A percentile compares a stretch with the other conserved stretches of the same genome.
Conservation (phyloP, 1,140 invertebrate species). For the Papilio helenus region DNA sequence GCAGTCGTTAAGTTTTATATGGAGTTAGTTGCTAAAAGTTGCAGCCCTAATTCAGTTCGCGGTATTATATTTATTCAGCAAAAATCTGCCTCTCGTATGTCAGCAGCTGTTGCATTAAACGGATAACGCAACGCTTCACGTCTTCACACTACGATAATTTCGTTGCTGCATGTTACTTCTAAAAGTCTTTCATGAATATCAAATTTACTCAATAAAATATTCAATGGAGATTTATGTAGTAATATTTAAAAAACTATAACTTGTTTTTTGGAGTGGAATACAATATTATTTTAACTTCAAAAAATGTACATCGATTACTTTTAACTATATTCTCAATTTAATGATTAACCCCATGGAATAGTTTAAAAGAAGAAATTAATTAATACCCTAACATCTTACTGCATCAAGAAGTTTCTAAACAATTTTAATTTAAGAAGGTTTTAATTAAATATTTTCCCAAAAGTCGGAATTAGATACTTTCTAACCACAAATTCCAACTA, state of each 20-base stretch:
- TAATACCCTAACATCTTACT: background rate
- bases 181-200: slow-evolving; percentile 3
- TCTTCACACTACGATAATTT: slow-evolving; percentile 21
- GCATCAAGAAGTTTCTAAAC: background rate
- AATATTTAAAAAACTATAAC: no score
- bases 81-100: background rate
- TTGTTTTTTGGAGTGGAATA: no score
- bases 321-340: background rate
- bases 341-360: background rate
- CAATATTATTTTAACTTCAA: no score
- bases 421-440: background rate
- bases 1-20: background rate
- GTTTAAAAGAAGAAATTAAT: background rate
- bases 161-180: slow-evolving; percentile 2
- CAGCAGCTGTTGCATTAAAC: slow-evolving; percentile 17
- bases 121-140: background rate
- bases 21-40: background rate
- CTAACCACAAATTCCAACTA: slow-evolving; percentile 7
- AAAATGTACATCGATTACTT: no score
- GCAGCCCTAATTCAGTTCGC: background rate
- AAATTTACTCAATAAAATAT: background rate
- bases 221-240: no score
- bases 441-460: background rate
- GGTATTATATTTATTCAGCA: slow-evolving; percentile 15
- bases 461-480: slow-evolving; percentile 12